Evolutionary conservation across 2,113 vertebrate genomes (phyloP).

Genomic region (Chinchilla lanigera): DNA sequence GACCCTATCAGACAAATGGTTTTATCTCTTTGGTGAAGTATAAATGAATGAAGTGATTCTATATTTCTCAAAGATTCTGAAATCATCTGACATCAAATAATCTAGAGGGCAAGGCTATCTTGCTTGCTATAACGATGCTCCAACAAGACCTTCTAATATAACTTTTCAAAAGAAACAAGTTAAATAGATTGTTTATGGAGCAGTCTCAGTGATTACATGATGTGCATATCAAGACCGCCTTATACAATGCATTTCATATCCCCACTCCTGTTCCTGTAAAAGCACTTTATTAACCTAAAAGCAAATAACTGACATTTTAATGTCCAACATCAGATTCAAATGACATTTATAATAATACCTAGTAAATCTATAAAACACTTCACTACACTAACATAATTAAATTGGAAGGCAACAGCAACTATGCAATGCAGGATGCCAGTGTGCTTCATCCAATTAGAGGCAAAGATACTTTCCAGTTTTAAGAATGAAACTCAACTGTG

Average conservation of each 20-base stretch:
- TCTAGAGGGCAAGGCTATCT: neutral
- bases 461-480: conserved; percentile 36
- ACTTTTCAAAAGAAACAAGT: conserved; percentile 54
- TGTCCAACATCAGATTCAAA: conserved; percentile 79
- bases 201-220: conserved; percentile 68
- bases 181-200: conserved; percentile 62
- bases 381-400: conserved; percentile 82
- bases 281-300: conserved; percentile 82
- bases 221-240: conserved; percentile 64
- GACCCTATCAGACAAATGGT: conserved; percentile 34
- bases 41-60: conserved; percentile 39
- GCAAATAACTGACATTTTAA: conserved; percentile 83
- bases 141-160: conserved; percentile 18
- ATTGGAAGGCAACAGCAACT: conserved; percentile 69
- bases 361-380: conserved; percentile 78
- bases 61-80: conserved; percentile 33
- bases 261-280: conserved; percentile 73
- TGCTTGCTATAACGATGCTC: neutral
- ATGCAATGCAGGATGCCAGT: conserved; percentile 36
- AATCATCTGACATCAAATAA: conserved; percentile 46
- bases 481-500: neutral
- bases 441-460: conserved; percentile 45
- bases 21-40: conserved; percentile 51
- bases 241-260: conserved; percentile 60
- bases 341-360: conserved; percentile 80